These are phyloP conservation scores for Cyclargus thomasi DNA, from an alignment of 1,140 invertebrate genomes.

Conservation along the genomic window DNA sequence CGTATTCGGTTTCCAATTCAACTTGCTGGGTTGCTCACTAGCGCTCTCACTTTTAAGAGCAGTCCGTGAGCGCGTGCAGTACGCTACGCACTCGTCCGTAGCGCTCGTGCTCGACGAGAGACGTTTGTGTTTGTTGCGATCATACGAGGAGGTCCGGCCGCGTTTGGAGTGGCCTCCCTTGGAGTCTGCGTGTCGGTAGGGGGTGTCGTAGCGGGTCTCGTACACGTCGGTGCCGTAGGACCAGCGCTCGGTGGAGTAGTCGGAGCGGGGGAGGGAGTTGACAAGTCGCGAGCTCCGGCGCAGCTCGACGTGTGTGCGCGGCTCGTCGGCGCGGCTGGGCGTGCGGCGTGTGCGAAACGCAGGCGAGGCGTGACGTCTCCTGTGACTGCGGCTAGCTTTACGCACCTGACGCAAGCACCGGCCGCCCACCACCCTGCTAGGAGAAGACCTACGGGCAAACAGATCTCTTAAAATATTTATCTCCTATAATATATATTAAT, in stretches of 20 bases:
- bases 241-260: constrained; percentile 66
- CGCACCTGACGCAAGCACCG: constrained; percentile 67
- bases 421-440: constrained; percentile 73
- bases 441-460: constrained; percentile 59
- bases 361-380: constrained; percentile 58
- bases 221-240: constrained; percentile 69
- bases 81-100: constrained; percentile 60
- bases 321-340: constrained; percentile 43
- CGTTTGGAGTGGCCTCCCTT: constrained; percentile 48
- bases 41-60: constrained; percentile 66
- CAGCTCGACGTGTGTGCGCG: constrained; percentile 45
- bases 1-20: constrained; percentile 35
- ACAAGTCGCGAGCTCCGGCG: constrained; percentile 60
- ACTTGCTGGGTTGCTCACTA: constrained; percentile 55
- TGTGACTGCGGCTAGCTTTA: constrained; percentile 62
- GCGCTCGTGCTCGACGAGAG: constrained; percentile 39
- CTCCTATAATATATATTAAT: no score
- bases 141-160: constrained; percentile 58
- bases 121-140: constrained; percentile 59
- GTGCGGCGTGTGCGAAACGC: constrained; percentile 51
- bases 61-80: constrained; percentile 69
- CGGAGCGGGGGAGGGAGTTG: constrained; percentile 57
- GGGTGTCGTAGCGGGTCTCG: constrained; percentile 65
- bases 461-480: neutral
- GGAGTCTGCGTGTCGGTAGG: constrained; percentile 49